phyloP scores from a whole-genome alignment of 92 coral and sea anemone species.

The Hydrozoanthus gracilis region DNA sequence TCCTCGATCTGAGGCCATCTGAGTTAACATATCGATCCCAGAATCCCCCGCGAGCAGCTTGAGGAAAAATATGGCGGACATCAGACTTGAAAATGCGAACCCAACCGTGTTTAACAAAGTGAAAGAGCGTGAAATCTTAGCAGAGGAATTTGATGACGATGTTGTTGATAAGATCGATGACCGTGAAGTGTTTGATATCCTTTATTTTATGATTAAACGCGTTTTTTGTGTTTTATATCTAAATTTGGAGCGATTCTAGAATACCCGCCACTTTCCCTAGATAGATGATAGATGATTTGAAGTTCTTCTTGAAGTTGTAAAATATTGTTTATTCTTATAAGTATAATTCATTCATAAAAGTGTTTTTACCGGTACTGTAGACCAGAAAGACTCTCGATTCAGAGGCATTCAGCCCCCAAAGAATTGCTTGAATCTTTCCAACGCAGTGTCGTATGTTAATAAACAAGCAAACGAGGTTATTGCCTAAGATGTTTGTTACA shows the following conservation, averaged over 20 bases:
- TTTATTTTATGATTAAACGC: conserved; percentile 34
- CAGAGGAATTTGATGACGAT: conserved; percentile 86
- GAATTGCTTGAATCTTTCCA: too few species aligned
- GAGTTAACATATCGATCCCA: not conserved
- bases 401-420: too few species aligned
- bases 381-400: too few species aligned
- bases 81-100: conserved; percentile 79
- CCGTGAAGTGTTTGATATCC: conserved; percentile 99
- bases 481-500: too few species aligned
- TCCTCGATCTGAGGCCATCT: not conserved
- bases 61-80: conserved; percentile 86
- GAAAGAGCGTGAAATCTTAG: conserved; percentile 74
- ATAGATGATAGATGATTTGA: too few species aligned
- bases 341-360: too few species aligned
- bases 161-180: conserved; percentile 88
- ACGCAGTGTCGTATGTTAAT: too few species aligned
- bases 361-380: too few species aligned
- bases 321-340: too few species aligned
- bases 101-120: conserved; percentile 79
- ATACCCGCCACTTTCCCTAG: not conserved
- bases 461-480: too few species aligned
- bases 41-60: not conserved
- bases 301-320: too few species aligned
- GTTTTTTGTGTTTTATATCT: not conserved
- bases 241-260: not conserved